Evolutionary conservation across 35 echinoderm and acorn worm genomes (phyloP), one percentile per base, ranked within the genome.

Genomic region (Heliocidaris tuberculata): DNA sequence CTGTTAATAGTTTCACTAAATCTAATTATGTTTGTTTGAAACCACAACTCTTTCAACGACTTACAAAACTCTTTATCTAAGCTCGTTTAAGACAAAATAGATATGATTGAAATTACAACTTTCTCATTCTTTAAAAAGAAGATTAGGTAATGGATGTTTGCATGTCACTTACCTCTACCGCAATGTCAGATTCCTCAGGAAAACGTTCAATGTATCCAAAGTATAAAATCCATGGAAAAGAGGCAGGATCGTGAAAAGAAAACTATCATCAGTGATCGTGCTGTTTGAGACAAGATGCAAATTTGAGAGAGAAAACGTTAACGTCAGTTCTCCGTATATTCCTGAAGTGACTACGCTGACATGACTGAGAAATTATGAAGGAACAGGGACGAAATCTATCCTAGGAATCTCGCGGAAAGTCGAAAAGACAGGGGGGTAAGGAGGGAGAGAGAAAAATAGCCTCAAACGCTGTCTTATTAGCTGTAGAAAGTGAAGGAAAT

Each of bases 381-480:
- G 65, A n/a, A 78, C 65, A 78, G 6, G 65, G 65, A 24, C 65
- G 27, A 19, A n/a, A 78, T 78, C 65, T 78, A n/a, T 78, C 65
- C 27, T 78, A 19, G 65, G 27, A 78, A 21, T 78, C 65, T 78
- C 65, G 7, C 1, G 15, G 52, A 56, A 15, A 56, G 10, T 12
- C 52, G 27, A 78, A 5, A 78, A 78, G 65, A 78, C 27, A 78
- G 65, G 65, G 65, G 27, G 52, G 7, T n/a, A 89, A 47, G 31
- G 87, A 48, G 31, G 87, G 87, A 47, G 32, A 89, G 32, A 15
- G 87, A 31, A 89, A 89, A 89, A 89, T 89, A 89, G 87, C 87
- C 87, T 1, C 87, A 89, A 89, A 89, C 87, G 87, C 31, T 42
- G 30, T 88, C 86, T 59, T 88, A 88, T 88, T 88, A 88, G 30